A percentile compares a stretch with the other conserved stretches of the same genome.
Conservation (phyloP, 2,888 invertebrate genomes). For the Drosophila yooni region DNA sequence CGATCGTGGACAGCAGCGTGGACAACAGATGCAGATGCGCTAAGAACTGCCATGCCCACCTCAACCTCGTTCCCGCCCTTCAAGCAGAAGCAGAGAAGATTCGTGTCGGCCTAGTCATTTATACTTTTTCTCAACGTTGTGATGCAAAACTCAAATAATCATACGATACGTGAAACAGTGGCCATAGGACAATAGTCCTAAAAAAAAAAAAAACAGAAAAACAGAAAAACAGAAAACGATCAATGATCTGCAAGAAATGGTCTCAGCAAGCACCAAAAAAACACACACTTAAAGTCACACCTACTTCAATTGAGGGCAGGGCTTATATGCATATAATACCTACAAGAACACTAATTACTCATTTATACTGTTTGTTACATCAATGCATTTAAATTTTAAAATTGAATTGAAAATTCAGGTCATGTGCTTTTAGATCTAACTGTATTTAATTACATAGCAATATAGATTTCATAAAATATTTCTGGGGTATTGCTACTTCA, state of each 20-base stretch:
- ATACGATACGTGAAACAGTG: slow-evolving; percentile 33
- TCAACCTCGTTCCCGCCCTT: not conserved
- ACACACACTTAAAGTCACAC: slow-evolving; percentile 3
- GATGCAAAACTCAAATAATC: slow-evolving; percentile 32
- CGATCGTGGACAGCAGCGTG: slow-evolving; percentile 86
- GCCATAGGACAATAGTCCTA: slow-evolving; percentile 40
- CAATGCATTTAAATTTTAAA: slow-evolving; percentile 70
- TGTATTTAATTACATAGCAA: slow-evolving; percentile 60
- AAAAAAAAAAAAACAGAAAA: not conserved
- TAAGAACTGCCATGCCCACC: not conserved
- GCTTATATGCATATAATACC: slow-evolving; percentile 12
- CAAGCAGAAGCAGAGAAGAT: slow-evolving; percentile 1
- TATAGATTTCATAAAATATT: slow-evolving; percentile 23
- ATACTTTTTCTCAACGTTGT: slow-evolving; percentile 45
- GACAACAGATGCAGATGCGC: slow-evolving; percentile 47
- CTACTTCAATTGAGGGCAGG: slow-evolving; percentile 16
- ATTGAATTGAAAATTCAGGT: slow-evolving; percentile 68
- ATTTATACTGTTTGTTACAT: slow-evolving; percentile 61
- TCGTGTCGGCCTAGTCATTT: slow-evolving; percentile 56
- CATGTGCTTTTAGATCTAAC: slow-evolving; percentile 66
- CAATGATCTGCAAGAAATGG: slow-evolving; percentile 32
- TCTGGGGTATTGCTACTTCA: slow-evolving; percentile 18
- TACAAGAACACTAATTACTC: slow-evolving; percentile 14
- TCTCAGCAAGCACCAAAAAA: slow-evolving; percentile 59
- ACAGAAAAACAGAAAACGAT: slow-evolving; percentile 1